Conservation (phyloP, 2,888 invertebrate species). For the Harmothoe impar region DNA sequence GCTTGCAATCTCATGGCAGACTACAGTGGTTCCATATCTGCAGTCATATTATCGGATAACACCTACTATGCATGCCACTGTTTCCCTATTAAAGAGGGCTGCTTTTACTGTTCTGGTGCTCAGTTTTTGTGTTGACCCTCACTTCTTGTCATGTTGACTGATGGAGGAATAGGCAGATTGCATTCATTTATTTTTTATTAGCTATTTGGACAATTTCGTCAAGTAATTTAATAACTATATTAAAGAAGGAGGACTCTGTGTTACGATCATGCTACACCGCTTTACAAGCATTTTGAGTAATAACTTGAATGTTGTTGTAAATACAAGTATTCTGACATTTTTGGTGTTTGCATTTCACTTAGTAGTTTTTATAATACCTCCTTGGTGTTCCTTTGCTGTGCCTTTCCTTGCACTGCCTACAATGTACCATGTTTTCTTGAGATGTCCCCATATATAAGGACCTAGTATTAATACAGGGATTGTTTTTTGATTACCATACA, state of each 20-base stretch:
- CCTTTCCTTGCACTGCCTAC: background rate
- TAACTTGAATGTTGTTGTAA: background rate
- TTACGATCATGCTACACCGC: background rate
- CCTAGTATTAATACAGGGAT: slow-evolving; percentile 11
- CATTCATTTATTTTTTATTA: background rate
- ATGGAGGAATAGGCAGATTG: background rate
- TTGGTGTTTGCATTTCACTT: background rate
- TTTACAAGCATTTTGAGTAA: no score
- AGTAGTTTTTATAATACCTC: background rate
- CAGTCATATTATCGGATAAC: no score
- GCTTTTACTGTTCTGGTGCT: slow-evolving; percentile 25
- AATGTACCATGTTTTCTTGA: background rate
- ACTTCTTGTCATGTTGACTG: background rate
- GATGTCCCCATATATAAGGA: background rate
- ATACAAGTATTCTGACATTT: background rate
- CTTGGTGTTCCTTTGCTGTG: slow-evolving; percentile 42
- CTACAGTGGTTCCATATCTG: no score
- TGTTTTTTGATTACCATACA: slow-evolving; percentile 34
- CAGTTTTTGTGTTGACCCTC: background rate
- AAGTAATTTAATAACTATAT: background rate
- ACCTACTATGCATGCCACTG: background rate
- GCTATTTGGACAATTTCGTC: background rate
- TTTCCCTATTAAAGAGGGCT: background rate
- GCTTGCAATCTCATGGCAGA: no score
- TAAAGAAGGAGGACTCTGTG: background rate